Base-by-base conservation (phyloP, 2,888 invertebrate genomes). In the Alloplasta piceator region DNA sequence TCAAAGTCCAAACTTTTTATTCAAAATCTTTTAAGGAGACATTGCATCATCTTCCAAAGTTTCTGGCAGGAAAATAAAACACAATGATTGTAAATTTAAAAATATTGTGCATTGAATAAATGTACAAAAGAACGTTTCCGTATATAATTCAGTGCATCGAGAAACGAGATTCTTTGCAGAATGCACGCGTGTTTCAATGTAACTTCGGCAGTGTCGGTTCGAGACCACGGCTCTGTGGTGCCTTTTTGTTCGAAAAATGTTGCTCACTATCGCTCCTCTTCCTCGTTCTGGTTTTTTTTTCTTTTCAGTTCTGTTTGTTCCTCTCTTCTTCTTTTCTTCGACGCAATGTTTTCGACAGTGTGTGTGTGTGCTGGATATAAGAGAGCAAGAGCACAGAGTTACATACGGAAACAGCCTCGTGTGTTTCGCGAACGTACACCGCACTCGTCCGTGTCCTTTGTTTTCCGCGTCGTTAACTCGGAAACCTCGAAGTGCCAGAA, bases 141-240 rank as follows among this genome's bases (percentile, higher is more conserved):
- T 26, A 7, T 61, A 86, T 87, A 86, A 87, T 85, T 86, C 85
- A 84, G 82, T 85, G 87, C 80, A 86, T 87, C 82, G 75, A 84
- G 55, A 84, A 87, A 88, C 85, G 86, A 88, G 85, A 68, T 75
- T 80, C 84, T 87, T 87, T 86, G 85, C 84, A 88, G 85, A 86
- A 88, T 88, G 52, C 60, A 52, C 70, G 66, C 71, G 66, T 71
- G 58, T 72, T 72, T 78, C 58, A 60, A 64, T 63, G 66, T 56
- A 61, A 56, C 41, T 52, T 39, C 43, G 48, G 16, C 71, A 16
- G 50, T 60, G 52, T 41, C 14, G 52, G 14, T 61, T 60, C 41
- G 41, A 41, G 60, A 12, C 46, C 10, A 58, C 41, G 14, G 16
- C 43, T 73, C 16, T 10, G 41, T 26, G 38, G 4, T 9, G 26